Base-by-base conservation (phyloP, 2,888 invertebrate genomes). In the Eupithecia abbreviata region DNA sequence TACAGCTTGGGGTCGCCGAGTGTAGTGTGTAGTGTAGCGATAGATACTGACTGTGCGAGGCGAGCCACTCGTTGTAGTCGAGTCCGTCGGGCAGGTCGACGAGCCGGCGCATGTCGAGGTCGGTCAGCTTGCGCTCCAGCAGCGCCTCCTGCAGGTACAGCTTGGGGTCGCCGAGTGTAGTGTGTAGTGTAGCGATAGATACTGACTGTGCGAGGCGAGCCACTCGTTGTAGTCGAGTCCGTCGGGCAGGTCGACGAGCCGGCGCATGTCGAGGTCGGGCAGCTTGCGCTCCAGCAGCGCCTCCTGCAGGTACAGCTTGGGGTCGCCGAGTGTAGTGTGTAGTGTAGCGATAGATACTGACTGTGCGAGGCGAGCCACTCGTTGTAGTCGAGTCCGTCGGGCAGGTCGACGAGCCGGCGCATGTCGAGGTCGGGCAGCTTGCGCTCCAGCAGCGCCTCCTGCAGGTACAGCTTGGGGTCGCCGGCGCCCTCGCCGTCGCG, bases 281-380 rank as follows among this genome's bases (percentile, higher is more conserved):
- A 99, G 96, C 96, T 98, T 98, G 93, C 98, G 96, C 96, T 99
- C 98, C 91, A 98, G 96, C 90, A 98, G 97, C 91, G 98, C 97
- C 92, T 98, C 98, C 96, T 99, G 98, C 94, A 99, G 96, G 96
- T 99, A 99, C 91, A 98, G 96, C 96, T 98, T 98, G 90, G 98
- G 97, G 95, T 97, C 98, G 58, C 73, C 71, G 62, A 30, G 30
- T 30, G 30, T 30, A 30, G 30, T 30, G 30, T 30, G 30, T 30
- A 51, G 15, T 12, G 4, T 49, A 13, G 4, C 2, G 41, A 15
- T 85, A 91, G 41, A 15, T 85, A 91, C 92, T 88, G 3, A 99
- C 98, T 99, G 94, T 99, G 99, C 83, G 99, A 99, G 84, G 99
- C 99, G 89, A 99, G 97, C 99, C 99, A 99, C 96, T 99, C 99